Conservation (phyloP, 2,888 invertebrate species). For the Mimas tiliae region DNA sequence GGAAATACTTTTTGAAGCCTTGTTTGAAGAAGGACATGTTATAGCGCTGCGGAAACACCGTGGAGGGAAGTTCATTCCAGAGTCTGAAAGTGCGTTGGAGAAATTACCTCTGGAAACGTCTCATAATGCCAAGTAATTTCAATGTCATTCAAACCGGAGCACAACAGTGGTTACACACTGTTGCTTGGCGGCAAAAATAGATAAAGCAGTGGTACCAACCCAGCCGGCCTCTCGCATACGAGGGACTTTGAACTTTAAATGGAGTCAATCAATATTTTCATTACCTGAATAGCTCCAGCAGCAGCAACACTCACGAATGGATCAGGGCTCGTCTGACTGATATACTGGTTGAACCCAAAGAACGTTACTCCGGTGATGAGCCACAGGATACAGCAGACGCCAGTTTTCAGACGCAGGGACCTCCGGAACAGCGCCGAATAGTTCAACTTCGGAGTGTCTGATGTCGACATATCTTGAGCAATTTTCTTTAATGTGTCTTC, state of each 20-base stretch:
- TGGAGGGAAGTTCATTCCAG: too few species aligned
- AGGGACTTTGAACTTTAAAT: neutral
- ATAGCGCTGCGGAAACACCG: too few species aligned
- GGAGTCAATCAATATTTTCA: neutral
- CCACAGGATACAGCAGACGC: conserved; percentile 90
- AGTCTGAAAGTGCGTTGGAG: too few species aligned
- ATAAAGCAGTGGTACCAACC: too few species aligned
- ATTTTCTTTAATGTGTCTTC: conserved; percentile 68
- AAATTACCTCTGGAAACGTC: too few species aligned
- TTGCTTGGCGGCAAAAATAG: too few species aligned
- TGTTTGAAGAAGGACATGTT: too few species aligned
- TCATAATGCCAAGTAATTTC: too few species aligned
- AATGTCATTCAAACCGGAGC: too few species aligned
- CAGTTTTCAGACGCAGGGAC: conserved; percentile 86
- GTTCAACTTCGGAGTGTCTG: conserved; percentile 69
- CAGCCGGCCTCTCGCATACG: too few species aligned
- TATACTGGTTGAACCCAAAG: conserved; percentile 93
- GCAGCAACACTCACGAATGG: conserved; percentile 92
- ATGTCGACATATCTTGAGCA: conserved; percentile 53
- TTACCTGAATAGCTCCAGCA: conserved; percentile 79
- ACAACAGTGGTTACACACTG: too few species aligned
- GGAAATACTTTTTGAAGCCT: too few species aligned
- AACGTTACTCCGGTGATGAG: conserved; percentile 92
- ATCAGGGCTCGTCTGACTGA: conserved; percentile 90
- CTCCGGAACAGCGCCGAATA: conserved; percentile 87